Evolutionary conservation across 2,113 vertebrate species (phyloP), one percentile per base, ranked within the genome.

Genomic region (Condylura cristata): DNA sequence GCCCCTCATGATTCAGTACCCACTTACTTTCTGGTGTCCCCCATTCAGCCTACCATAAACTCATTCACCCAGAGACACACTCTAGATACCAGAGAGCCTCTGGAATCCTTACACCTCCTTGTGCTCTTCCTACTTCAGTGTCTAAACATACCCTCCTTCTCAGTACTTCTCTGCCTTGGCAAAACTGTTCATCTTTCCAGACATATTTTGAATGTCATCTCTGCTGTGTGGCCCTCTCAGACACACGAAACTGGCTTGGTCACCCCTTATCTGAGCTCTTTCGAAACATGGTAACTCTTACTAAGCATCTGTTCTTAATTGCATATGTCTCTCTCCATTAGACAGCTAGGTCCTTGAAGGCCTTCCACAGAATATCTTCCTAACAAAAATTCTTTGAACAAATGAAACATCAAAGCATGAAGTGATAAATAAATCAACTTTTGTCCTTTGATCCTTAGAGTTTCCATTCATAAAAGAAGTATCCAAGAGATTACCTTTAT

Each of bases 31-130:
- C 76, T 88, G 76, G 63, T 53, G 92, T 90, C 20, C 0, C 61
- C 30, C 80, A 71, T 48, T 86, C 32, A 75, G 3, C 34, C 68
- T 79, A 83, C 74, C 68, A 81, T 24, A 95, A 85, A 76, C 20
- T 66, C 74, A 26, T 13, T 22, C 4, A 4, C 48, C 34, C 3
- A 91, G 79, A 61, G 46, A 76, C 28, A 83, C 51, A 16, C 46
- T 65, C 41, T 89, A 16, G 75, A 83, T 86, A 66, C 65, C 74
- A 93, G 34, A n/a, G 70, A 80, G 37, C 51, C 41, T 51, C 92
- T 24, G 2, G 4, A 79, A 34, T 66, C 58, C 24, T 32, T 16
- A 11, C 14, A 13, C 41, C 61, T 39, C 68, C 51, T 41, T 12
- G 2, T 8, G 3, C 16, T 66, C 80, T 76, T 78, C 63, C 39